These are phyloP conservation scores for Atrichornis clamosus DNA, from an alignment of 2,113 vertebrate species.

Conservation along the genomic window DNA sequence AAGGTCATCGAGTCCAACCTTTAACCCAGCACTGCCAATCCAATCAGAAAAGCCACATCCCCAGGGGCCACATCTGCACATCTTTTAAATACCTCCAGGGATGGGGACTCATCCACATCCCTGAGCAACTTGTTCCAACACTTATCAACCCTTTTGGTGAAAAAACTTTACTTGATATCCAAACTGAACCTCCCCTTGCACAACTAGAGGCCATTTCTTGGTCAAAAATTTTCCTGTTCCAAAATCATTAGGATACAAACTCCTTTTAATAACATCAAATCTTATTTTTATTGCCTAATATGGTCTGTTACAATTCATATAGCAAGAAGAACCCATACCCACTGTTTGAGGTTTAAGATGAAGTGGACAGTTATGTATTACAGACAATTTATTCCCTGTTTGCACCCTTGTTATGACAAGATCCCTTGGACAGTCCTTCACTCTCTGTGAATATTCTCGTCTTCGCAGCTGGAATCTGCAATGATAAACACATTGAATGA, in stretches of 20 bases:
- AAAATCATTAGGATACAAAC: neutral
- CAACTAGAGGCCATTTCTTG: neutral
- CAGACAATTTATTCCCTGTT: neutral
- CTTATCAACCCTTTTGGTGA: neutral
- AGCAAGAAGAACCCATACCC: neutral
- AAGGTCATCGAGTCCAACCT: neutral
- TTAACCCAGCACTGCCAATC: neutral
- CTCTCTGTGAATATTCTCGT: neutral
- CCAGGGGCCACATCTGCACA: accelerated
- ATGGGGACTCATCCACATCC: neutral
- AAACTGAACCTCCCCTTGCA: neutral
- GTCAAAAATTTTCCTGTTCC: neutral
- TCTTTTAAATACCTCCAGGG: neutral
- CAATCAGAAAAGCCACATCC: neutral
- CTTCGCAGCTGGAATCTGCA: neutral
- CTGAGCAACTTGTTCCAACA: neutral
- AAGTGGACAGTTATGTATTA: neutral
- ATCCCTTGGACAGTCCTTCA: neutral
- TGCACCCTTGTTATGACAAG: neutral
- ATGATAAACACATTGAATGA: neutral
- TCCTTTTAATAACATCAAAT: neutral
- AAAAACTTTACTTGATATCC: neutral
- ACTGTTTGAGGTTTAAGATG: neutral
- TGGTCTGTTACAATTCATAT: neutral
- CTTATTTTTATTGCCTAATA: neutral